A percentile compares a stretch with the other conserved stretches of the same genome.
Conservation (phyloP, 2,797 vertebrate species). For the Liasis olivaceus region DNA sequence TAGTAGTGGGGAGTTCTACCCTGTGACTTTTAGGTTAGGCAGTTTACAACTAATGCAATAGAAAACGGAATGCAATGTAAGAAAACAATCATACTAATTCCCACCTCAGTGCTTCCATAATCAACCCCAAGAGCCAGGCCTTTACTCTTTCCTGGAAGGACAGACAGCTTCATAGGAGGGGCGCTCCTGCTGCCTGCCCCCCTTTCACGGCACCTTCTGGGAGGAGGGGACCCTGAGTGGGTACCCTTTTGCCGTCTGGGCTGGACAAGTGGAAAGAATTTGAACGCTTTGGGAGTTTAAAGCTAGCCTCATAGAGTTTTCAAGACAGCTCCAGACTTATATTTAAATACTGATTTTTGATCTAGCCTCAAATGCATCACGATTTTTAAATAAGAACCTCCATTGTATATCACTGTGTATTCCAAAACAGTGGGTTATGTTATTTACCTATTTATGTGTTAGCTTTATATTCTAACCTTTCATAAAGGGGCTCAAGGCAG, state of each 20-base stretch:
- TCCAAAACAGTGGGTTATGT: not conserved
- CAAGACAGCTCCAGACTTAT: not conserved
- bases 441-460: not conserved
- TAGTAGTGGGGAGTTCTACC: no score
- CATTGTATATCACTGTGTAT: not conserved
- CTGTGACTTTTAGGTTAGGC: no score
- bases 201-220: not conserved
- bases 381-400: not conserved
- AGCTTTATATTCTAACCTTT: not conserved
- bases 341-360: not conserved
- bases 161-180: not conserved
- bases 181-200: not conserved
- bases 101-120: no score
- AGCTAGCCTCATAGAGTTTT: not conserved
- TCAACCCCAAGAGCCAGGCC: no score
- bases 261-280: not conserved
- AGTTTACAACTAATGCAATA: no score
- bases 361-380: not conserved
- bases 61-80: not conserved
- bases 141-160: no score
- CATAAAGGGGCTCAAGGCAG: not conserved
- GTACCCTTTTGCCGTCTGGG: no score
- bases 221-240: no score
- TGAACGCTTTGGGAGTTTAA: not conserved
- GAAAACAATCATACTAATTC: not conserved